Conservation (phyloP, 2,797 vertebrate genomes). For the Ctenosaura bakeri region DNA sequence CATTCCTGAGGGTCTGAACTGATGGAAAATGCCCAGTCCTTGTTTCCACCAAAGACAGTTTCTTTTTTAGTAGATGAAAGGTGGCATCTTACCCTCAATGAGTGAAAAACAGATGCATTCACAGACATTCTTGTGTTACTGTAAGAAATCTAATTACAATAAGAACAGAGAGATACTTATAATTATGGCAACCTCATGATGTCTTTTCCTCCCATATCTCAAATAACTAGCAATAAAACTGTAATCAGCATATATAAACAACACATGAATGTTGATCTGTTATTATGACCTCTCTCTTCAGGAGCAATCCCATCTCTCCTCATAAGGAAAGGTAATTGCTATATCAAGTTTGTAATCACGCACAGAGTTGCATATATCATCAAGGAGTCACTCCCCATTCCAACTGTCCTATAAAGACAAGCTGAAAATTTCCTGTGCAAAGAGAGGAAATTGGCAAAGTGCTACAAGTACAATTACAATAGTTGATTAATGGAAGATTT, state of each 20-base stretch:
- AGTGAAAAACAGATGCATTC: background rate
- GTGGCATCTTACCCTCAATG: background rate
- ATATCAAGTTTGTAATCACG: slow-evolving; percentile 61
- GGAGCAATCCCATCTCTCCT: slow-evolving; percentile 67
- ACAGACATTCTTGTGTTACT: slow-evolving; percentile 51
- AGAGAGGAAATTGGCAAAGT: background rate
- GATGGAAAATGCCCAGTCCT: slow-evolving; percentile 32
- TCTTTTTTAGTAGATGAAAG: slow-evolving; percentile 43
- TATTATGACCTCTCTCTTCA: slow-evolving; percentile 66
- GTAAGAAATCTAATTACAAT: slow-evolving; percentile 60
- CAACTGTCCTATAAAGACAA: slow-evolving; percentile 34
- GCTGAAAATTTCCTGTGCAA: slow-evolving; percentile 31
- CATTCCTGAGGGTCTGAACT: slow-evolving; percentile 24
- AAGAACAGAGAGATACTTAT: slow-evolving; percentile 51
- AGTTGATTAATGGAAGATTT: slow-evolving; percentile 33
- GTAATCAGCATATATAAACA: slow-evolving; percentile 68
- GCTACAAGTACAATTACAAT: background rate
- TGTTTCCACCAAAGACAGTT: slow-evolving; percentile 34
- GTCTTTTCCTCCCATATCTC: slow-evolving; percentile 56
- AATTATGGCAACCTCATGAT: slow-evolving; percentile 56
- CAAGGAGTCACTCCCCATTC: slow-evolving; percentile 42
- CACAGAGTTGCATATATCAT: slow-evolving; percentile 45
- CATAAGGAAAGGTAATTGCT: slow-evolving; percentile 61
- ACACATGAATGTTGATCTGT: slow-evolving; percentile 64
- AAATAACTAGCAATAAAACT: slow-evolving; percentile 44